Conservation (phyloP, 2,888 invertebrate genomes). For the Drosophila niveifrons region DNA sequence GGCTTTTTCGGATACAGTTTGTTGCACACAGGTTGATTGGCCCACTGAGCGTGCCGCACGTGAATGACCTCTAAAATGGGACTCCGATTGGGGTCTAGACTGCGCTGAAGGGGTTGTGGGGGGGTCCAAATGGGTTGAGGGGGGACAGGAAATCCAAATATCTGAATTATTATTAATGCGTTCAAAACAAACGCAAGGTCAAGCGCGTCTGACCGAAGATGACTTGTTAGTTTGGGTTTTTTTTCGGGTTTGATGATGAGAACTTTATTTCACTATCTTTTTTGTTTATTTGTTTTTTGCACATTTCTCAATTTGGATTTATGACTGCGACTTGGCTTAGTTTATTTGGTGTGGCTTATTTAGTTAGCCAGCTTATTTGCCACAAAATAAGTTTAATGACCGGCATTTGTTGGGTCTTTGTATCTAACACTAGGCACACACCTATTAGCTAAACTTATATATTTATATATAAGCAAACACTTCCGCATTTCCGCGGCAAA, state of each 20-base stretch:
- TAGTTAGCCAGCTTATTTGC: slow-evolving; percentile 3
- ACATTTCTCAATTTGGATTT: slow-evolving; percentile 57
- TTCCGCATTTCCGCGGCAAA: slow-evolving; percentile 75
- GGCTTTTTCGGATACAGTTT: slow-evolving; percentile 63
- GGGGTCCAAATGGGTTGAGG: slow-evolving; percentile 1
- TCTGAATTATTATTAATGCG: slow-evolving; percentile 49
- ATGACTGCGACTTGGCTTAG: slow-evolving; percentile 11
- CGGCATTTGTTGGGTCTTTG: slow-evolving; percentile 30
- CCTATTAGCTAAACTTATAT: slow-evolving; percentile 12
- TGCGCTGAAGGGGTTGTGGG: slow-evolving; percentile 7
- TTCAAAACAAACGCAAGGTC: slow-evolving; percentile 71
- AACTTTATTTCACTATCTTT: slow-evolving; percentile 28
- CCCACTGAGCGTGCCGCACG: slow-evolving; percentile 51
- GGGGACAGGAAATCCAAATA: slow-evolving; percentile 62
- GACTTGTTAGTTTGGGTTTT: slow-evolving; percentile 38
- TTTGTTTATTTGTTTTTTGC: slow-evolving; percentile 1
- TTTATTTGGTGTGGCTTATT: slow-evolving; percentile 13
- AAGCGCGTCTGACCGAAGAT: slow-evolving; percentile 64
- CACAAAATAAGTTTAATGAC: slow-evolving; percentile 73
- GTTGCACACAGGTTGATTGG: slow-evolving; percentile 69
- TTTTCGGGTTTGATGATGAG: slow-evolving; percentile 59
- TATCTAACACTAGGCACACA: slow-evolving; percentile 24
- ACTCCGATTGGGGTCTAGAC: slow-evolving; percentile 9
- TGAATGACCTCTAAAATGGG: slow-evolving; percentile 73
- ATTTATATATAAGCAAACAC: slow-evolving; percentile 35